phyloP scores from a whole-genome alignment of 1,140 invertebrate genomes.

The Panagrolaimus sp. region DNA sequence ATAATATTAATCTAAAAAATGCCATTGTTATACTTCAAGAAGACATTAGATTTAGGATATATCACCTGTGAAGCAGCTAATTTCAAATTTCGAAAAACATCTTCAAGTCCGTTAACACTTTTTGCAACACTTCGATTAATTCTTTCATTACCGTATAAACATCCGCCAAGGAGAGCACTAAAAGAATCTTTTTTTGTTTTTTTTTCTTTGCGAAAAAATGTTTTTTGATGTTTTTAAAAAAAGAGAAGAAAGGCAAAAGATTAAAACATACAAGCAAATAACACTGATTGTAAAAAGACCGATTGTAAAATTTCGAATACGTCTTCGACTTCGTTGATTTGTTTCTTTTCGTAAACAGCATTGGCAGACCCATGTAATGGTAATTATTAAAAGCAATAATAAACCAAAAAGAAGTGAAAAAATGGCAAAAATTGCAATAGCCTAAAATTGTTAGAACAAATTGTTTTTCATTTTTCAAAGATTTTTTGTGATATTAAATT shows the following conservation, averaged over 20 bases:
- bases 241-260: background rate
- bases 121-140: slow-evolving; percentile 20
- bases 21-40: background rate
- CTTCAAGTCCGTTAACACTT: slow-evolving; percentile 15
- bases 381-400: slow-evolving; percentile 23
- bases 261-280: slow-evolving; percentile 31
- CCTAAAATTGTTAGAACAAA: slow-evolving; percentile 13
- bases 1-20: slow-evolving; percentile 8
- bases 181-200: background rate
- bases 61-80: slow-evolving; percentile 17
- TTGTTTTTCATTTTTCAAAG: too few relatives aligned
- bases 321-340: background rate
- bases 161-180: slow-evolving; percentile 21
- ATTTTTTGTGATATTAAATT: too few relatives aligned
- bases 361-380: slow-evolving; percentile 22
- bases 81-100: slow-evolving; percentile 25
- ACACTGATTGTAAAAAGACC: slow-evolving; percentile 22
- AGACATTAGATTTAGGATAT: background rate
- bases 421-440: slow-evolving; percentile 19
- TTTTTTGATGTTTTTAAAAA: background rate
- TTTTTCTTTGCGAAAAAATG: background rate
- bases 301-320: slow-evolving; percentile 17
- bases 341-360: slow-evolving; percentile 20
- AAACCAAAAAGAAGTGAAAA: slow-evolving; percentile 19
- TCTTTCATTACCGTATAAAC: slow-evolving; percentile 25